phyloP scores from a whole-genome alignment of 30 jellyfish, hydroid and myxozoan genomes.

The Cassiopea andromeda region DNA sequence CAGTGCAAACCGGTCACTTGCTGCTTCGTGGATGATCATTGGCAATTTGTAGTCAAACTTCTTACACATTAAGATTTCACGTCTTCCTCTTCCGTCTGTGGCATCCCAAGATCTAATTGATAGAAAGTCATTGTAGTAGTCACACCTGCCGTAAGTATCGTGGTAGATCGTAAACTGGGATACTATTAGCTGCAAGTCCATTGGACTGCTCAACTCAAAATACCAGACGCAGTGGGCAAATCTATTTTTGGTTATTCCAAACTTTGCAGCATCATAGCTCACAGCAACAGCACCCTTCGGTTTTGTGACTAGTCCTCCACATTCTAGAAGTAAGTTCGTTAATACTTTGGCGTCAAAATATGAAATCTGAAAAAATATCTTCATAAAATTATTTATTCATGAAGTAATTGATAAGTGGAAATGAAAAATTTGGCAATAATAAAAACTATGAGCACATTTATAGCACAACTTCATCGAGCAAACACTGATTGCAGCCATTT shows the following conservation, averaged over 20 bases:
- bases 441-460: no score
- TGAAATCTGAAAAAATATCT: no score
- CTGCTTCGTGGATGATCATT: not conserved
- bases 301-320: slow-evolving; percentile 6
- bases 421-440: no score
- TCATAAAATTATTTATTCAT: no score
- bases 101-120: slow-evolving; percentile 4
- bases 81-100: not conserved
- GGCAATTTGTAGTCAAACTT: not conserved
- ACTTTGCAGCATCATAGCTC: not conserved
- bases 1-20: slow-evolving; percentile 1
- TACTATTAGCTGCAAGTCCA: not conserved
- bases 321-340: not conserved
- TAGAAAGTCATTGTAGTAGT: slow-evolving; percentile 4
- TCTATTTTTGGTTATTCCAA: not conserved
- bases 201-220: not conserved
- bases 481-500: no score
- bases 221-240: slow-evolving; percentile 27
- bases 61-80: not conserved
- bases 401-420: no score
- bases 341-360: not conserved
- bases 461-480: no score
- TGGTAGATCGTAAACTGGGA: slow-evolving; percentile 1
- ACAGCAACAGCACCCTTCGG: not conserved
- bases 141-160: not conserved